Evolutionary conservation across 2,113 vertebrate genomes (phyloP).

Genomic region (Saccopteryx leptura): DNA sequence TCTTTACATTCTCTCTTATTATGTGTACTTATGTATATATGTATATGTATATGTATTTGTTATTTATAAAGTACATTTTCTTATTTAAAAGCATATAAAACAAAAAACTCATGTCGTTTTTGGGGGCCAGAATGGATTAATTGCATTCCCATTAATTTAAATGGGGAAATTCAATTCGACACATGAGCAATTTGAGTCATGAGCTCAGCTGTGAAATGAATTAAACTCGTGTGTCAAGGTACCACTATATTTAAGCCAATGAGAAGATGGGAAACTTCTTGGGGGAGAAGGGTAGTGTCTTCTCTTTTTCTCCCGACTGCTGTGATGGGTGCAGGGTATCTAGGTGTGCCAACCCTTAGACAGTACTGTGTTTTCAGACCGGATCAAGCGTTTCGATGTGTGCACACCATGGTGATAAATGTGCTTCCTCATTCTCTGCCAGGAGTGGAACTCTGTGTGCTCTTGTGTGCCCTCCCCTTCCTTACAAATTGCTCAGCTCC

Average conservation of each 20-base stretch:
- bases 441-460: neutral
- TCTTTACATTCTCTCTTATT: too few relatives aligned
- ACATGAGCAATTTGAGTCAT: too few relatives aligned
- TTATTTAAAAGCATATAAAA: too few relatives aligned
- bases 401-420: neutral
- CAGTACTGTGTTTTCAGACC: neutral
- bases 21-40: too few relatives aligned
- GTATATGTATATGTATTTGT: too few relatives aligned
- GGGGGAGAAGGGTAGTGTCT: neutral
- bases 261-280: neutral
- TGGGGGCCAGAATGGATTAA: too few relatives aligned
- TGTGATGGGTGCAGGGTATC: neutral
- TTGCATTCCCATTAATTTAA: too few relatives aligned
- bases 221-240: too few relatives aligned
- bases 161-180: too few relatives aligned
- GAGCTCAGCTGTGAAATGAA: too few relatives aligned
- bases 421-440: neutral
- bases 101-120: too few relatives aligned
- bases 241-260: neutral
- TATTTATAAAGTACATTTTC: too few relatives aligned
- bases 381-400: accelerated
- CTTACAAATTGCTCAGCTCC: neutral
- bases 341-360: neutral
- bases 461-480: neutral
- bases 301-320: neutral